phyloP scores from a whole-genome alignment of 1,140 invertebrate genomes.

The Lutraria rhynchaena region DNA sequence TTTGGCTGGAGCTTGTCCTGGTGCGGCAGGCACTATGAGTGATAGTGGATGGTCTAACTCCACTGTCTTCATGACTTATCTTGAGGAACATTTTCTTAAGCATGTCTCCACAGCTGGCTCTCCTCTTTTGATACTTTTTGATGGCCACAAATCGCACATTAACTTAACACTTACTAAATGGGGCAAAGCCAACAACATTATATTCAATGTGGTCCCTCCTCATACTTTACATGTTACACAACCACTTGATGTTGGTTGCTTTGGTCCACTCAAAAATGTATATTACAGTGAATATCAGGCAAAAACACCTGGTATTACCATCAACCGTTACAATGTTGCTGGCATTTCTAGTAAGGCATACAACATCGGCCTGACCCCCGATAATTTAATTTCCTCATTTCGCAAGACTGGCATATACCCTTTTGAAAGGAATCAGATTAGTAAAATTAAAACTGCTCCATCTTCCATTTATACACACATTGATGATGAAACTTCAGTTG shows the following conservation, averaged over 20 bases:
- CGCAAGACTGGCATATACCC: background rate
- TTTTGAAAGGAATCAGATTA: too few species aligned
- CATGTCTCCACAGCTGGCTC: conserved; percentile 9
- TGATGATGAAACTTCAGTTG: too few species aligned
- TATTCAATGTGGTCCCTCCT: conserved; percentile 32
- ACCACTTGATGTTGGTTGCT: conserved; percentile 43
- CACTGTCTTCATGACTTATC: conserved; percentile 34
- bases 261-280: conserved; percentile 36
- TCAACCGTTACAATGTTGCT: conserved; percentile 16
- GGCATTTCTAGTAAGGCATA: conserved; percentile 26
- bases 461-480: too few species aligned
- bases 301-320: background rate
- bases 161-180: conserved; percentile 10
- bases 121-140: conserved; percentile 12
- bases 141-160: conserved; percentile 47
- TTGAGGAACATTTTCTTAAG: conserved; percentile 33
- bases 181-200: conserved; percentile 25
- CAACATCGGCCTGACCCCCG: background rate
- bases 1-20: conserved; percentile 27
- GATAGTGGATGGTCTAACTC: conserved; percentile 57
- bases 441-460: background rate
- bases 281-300: conserved; percentile 15
- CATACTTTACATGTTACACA: conserved; percentile 37
- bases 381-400: background rate
- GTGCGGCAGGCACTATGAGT: conserved; percentile 7